A percentile compares a stretch with the other conserved stretches of the same genome.
Conservation (phyloP, 2,797 vertebrate species). For the Ctenochaetus hawaiiensis region DNA sequence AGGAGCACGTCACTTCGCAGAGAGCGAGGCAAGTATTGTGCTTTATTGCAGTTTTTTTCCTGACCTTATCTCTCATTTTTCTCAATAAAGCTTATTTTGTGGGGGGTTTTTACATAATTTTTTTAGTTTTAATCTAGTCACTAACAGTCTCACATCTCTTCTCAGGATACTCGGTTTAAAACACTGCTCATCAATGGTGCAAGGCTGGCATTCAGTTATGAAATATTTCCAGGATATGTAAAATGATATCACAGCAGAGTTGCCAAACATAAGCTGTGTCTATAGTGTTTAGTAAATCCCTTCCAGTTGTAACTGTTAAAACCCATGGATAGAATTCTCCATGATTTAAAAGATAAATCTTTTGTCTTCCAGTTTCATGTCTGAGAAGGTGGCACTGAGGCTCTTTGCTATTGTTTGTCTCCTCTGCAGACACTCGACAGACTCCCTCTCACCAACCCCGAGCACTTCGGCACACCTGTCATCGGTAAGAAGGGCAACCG, state of each 20-base stretch:
- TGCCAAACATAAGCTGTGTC: conserved; percentile 18
- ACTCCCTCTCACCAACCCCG: conserved; percentile 88
- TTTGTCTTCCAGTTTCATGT: conserved; percentile 33
- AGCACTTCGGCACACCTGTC: conserved; percentile 90
- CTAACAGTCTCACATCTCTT: conserved; percentile 1
- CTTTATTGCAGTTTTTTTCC: conserved; percentile 11
- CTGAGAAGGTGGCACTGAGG: conserved; percentile 45
- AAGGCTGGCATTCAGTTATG: conserved; percentile 17
- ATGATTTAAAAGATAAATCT: conserved; percentile 13
- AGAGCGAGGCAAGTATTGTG: conserved; percentile 85
- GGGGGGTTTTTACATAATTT: background rate
- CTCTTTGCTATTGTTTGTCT: conserved; percentile 40
- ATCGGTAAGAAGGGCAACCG: conserved; percentile 89
- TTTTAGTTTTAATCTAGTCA: background rate
- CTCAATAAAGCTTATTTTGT: background rate
- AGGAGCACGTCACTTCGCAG: conserved; percentile 89
- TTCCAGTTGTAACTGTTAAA: conserved; percentile 25
- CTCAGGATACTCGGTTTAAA: conserved; percentile 23
- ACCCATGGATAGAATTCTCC: conserved; percentile 12
- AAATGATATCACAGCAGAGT: conserved; percentile 1
- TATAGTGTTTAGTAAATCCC: conserved; percentile 6
- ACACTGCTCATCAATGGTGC: background rate
- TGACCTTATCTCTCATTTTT: conserved; percentile 9
- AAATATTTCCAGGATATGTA: conserved; percentile 29
- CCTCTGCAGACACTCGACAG: conserved; percentile 86